These are phyloP conservation scores for Laothoe populi DNA, from an alignment of 2,888 invertebrate genomes.

Conservation along the genomic window DNA sequence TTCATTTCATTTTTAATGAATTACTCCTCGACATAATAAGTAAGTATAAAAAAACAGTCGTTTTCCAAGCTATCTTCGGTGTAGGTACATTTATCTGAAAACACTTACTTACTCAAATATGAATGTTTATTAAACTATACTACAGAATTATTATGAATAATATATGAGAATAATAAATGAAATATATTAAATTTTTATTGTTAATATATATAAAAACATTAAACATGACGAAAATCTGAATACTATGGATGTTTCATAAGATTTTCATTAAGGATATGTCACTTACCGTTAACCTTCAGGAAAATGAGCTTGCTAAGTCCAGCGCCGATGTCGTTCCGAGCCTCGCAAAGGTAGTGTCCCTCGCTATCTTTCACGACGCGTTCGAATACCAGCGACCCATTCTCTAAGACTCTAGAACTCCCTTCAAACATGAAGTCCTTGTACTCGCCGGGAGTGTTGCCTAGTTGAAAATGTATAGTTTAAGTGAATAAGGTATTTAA, in stretches of 20 bases:
- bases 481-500: neutral
- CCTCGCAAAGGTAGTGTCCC: conserved; percentile 96
- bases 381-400: conserved; percentile 93
- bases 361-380: conserved; percentile 94
- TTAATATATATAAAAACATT: no score
- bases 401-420: conserved; percentile 90
- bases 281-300: conserved; percentile 94
- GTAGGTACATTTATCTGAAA: no score
- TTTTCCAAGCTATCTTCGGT: no score
- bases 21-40: no score
- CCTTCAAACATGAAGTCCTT: conserved; percentile 93
- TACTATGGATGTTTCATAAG: neutral
- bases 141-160: no score
- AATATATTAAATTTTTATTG: no score
- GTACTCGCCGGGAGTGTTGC: conserved; percentile 89
- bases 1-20: no score
- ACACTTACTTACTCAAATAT: no score
- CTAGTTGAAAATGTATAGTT: conserved; percentile 58
- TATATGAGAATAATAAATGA: no score
- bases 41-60: no score
- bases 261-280: neutral
- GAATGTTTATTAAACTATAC: no score
- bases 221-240: no score
- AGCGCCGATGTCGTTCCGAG: conserved; percentile 95
- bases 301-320: conserved; percentile 96